Evolutionary conservation across 1,140 invertebrate genomes (phyloP).

Genomic region (Agrilus planipennis): DNA sequence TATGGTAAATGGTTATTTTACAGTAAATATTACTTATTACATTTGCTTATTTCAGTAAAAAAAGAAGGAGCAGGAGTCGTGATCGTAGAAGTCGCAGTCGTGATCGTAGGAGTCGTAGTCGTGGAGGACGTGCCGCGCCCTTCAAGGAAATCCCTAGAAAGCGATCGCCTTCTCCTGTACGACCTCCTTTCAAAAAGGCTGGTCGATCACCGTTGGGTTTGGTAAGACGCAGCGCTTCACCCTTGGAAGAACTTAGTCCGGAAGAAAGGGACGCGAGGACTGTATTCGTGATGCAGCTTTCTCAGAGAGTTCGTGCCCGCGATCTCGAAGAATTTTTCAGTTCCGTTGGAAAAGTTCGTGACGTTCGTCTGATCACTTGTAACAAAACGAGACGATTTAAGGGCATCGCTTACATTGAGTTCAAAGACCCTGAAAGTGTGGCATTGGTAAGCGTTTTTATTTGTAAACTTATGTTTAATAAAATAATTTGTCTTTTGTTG

Average conservation of each 20-base stretch:
- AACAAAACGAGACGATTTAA: conserved; percentile 98
- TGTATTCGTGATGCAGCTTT: conserved; percentile 96
- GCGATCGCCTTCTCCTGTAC: conserved; percentile 21
- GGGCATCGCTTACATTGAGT: conserved; percentile 97
- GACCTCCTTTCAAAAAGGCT: conserved; percentile 20
- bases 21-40: background rate
- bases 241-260: conserved; percentile 71
- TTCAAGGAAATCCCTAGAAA: conserved; percentile 26
- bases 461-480: background rate
- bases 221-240: conserved; percentile 29
- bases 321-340: conserved; percentile 99
- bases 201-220: conserved; percentile 23
- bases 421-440: conserved; percentile 95
- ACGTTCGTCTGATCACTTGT: conserved; percentile 97
- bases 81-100: conserved; percentile 24
- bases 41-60: conserved; percentile 19
- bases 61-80: conserved; percentile 15
- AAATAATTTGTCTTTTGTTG: too few relatives aligned
- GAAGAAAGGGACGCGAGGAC: conserved; percentile 97
- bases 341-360: conserved; percentile 94
- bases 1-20: background rate
- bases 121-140: conserved; percentile 23
- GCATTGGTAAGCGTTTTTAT: conserved; percentile 55
- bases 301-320: conserved; percentile 83
- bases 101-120: conserved; percentile 30